Base-by-base conservation (phyloP, 1,140 invertebrate genomes). In the Geopemphigus sp. region DNA sequence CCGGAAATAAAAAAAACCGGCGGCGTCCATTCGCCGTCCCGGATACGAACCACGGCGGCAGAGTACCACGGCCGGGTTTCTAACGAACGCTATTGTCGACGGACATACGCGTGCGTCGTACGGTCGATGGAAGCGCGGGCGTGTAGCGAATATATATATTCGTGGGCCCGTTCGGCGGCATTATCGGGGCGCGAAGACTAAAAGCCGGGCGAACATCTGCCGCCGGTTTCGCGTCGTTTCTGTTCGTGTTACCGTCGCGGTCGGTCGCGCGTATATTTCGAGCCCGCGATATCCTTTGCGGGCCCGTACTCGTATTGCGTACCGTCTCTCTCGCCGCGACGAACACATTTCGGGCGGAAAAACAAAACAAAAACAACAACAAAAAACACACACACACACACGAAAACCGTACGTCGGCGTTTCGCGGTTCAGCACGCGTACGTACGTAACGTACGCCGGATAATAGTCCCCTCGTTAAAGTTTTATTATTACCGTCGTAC, bases 371-470 rank as follows among this genome's bases (percentile, higher is more conserved):
- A 54, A 32, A 56, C 14, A 70, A 50, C 50, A 70, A 50, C 45
- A 53, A 50, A 29, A 50, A 70, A 53, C 50, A 70, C 59, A 24
- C 19, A 24, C 26, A 61, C n/a, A n/a, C n/a, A n/a, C n/a, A n/a
- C 17, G 39, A 45, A 45, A 45, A 66, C 64, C 64, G 39, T 19
- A 39, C 22, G 53, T 53, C 66, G 14, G 66, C n/a, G 29, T 74
- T 74, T 74, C 15, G 72, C 54, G 72, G 72, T 74, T 74, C 73
- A 45, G 57, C 56, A 61, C 56, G 57, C 56, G 56, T 70, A 66
- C 19, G 12, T 5, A 24, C 17, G 32, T 26, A n/a, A n/a, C 32
- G 11, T 19, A 24, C 54, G 5, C n/a, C n/a, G 4, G 8, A 12
- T 14, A 24, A 5, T 5, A 70, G 45, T 50, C 32, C 57, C 57